Evolutionary conservation across 1,140 invertebrate species (phyloP), one percentile per base, ranked within the genome.

Genomic region (Lasioglossum albipes): DNA sequence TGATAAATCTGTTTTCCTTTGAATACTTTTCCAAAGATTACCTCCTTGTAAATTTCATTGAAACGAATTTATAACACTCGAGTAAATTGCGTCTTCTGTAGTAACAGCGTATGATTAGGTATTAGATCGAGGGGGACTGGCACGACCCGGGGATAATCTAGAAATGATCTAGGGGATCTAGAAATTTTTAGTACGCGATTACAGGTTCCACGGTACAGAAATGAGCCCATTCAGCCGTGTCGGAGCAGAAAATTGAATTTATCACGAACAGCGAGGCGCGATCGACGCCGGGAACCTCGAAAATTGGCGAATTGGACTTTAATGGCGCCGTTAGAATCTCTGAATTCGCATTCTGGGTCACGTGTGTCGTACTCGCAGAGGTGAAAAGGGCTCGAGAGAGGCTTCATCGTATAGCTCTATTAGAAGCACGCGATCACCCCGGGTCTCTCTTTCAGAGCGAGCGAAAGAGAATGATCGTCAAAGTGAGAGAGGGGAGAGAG

Each of bases 321-420:
- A 79, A 79, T 27, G 52, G 52, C 49, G 12, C 72, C 42, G 42
- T 75, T 62, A 49, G 66, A 67, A 81, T 42, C 80, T n/a, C 64
- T 77, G 72, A 74, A 75, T 83, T 83, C 73, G 81, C 75, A 81
- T 83, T 72, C 45, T 69, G 68, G 82, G 82, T 87, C 79, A 84
- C 76, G 86, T 81, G 79, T 70, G 71, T 74, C 57, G 70, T 75
- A 77, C 62, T 72, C 73, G 27, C 42, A 65, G 71, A 87, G 85
- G 86, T 82, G 82, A 87, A 87, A 49, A 82, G 82, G 79, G 71
- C 75, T 79, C 36, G 75, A 57, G 67, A 42, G 67, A 57, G 54
- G 67, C 70, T 36, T 79, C 65, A 62, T 75, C 72, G 82, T 66
- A 78, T 67, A 71, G 85, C 82, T 87, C 85, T 87, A 87, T 87